These are phyloP conservation scores for Oreochromis mossambicus DNA, from an alignment of 2,797 vertebrate species.

Conservation along the genomic window DNA sequence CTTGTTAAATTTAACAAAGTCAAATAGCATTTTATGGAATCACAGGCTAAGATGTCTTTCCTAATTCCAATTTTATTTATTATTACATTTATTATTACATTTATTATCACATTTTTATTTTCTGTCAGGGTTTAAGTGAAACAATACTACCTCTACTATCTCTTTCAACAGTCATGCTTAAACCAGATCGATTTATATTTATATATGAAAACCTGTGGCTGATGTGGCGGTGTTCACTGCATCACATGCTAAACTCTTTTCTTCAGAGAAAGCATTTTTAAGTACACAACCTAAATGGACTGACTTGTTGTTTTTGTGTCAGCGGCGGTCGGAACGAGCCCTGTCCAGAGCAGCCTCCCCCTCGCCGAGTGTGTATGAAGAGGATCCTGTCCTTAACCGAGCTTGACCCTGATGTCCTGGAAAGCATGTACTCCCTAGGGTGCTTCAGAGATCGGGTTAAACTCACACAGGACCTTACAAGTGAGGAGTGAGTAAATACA, in stretches of 20 bases:
- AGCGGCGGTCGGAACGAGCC: slow-evolving; percentile 89
- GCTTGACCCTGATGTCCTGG: slow-evolving; percentile 89
- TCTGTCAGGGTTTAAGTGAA: background rate
- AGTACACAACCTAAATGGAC: background rate
- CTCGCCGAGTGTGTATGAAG: slow-evolving; percentile 83
- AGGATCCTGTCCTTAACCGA: slow-evolving; percentile 85
- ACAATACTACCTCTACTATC: background rate
- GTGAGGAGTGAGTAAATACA: slow-evolving; percentile 84
- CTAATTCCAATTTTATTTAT: no score
- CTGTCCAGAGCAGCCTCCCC: slow-evolving; percentile 85
- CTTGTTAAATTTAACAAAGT: background rate
- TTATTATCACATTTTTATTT: background rate
- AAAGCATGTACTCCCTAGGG: slow-evolving; percentile 91
- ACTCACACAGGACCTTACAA: slow-evolving; percentile 86
- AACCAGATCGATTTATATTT: background rate
- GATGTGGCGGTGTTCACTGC: background rate
- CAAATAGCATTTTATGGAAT: background rate
- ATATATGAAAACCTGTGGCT: background rate
- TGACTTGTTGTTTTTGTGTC: background rate
- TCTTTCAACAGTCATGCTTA: accelerated
- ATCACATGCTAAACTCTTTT: background rate
- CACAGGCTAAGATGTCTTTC: background rate
- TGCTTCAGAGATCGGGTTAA: slow-evolving; percentile 89
- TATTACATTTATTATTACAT: no score
- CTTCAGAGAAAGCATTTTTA: background rate